These are phyloP conservation scores for Monopis laevigella DNA, from an alignment of 2,888 invertebrate species.

Conservation along the genomic window DNA sequence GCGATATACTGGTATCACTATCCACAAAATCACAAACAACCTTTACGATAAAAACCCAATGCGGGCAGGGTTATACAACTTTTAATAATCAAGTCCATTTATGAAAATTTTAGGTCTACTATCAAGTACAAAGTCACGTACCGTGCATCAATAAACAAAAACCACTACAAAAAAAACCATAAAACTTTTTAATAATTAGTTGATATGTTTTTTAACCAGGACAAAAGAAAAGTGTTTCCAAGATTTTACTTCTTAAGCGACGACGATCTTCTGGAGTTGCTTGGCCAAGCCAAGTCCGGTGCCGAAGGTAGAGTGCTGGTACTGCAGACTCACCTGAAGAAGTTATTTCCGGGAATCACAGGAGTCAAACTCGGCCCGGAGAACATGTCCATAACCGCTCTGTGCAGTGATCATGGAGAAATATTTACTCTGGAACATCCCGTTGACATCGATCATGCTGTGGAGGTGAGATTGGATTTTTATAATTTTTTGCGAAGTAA, in stretches of 20 bases:
- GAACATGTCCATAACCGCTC: slow-evolving; percentile 67
- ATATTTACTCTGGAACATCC: slow-evolving; percentile 72
- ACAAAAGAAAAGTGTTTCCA: slow-evolving; percentile 93
- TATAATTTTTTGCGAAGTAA: too few relatives aligned
- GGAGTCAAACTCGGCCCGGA: slow-evolving; percentile 74
- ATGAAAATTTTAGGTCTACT: too few relatives aligned
- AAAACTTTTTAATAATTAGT: too few relatives aligned
- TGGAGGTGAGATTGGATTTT: slow-evolving; percentile 68
- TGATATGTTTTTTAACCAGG: too few relatives aligned
- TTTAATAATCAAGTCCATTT: too few relatives aligned
- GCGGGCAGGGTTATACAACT: too few relatives aligned
- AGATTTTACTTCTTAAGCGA: slow-evolving; percentile 97
- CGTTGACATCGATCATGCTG: slow-evolving; percentile 76
- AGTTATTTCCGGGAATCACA: slow-evolving; percentile 92
- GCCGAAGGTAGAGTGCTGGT: slow-evolving; percentile 72
- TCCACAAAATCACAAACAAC: too few relatives aligned
- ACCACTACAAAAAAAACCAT: too few relatives aligned
- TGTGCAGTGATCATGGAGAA: slow-evolving; percentile 82
- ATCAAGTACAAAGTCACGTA: too few relatives aligned
- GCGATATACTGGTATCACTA: too few relatives aligned
- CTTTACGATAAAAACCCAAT: too few relatives aligned
- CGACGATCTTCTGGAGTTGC: slow-evolving; percentile 94
- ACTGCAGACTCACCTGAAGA: slow-evolving; percentile 94
- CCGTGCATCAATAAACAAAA: too few relatives aligned
- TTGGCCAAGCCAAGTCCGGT: slow-evolving; percentile 89